Conservation (phyloP, 2,113 vertebrate species). For the Coracopsis vasa region DNA sequence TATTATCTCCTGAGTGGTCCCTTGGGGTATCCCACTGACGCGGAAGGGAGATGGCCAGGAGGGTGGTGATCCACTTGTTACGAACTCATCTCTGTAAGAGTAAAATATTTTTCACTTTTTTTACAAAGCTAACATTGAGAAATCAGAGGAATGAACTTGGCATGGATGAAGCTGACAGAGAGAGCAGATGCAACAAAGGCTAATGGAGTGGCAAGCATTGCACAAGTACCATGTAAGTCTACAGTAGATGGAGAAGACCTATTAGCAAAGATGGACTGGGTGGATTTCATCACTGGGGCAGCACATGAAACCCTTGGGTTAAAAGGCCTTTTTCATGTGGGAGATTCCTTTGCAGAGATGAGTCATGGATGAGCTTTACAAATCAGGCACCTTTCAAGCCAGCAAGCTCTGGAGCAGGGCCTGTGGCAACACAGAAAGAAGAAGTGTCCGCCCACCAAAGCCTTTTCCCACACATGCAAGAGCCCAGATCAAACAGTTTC, state of each 20-base stretch:
- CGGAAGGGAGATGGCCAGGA: not conserved
- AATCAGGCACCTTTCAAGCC: not conserved
- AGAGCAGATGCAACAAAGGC: not conserved
- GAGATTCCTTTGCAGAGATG: not conserved
- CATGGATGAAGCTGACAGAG: not conserved
- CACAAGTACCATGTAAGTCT: not conserved
- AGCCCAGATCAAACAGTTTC: not conserved
- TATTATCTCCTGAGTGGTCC: not conserved
- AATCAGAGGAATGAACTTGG: not conserved
- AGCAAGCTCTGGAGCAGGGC: not conserved
- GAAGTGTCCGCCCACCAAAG: not conserved
- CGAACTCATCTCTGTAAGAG: not conserved
- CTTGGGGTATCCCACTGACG: not conserved
- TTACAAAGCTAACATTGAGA: not conserved
- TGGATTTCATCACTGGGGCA: not conserved
- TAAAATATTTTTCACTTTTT: not conserved
- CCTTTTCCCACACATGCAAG: not conserved
- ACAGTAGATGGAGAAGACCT: not conserved
- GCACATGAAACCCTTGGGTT: not conserved
- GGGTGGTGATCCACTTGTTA: not conserved
- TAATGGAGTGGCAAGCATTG: not conserved
- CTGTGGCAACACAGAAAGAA: not conserved
- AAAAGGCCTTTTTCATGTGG: not conserved
- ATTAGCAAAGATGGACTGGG: not conserved
- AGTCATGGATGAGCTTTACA: not conserved